Evolutionary conservation across 2,113 vertebrate species (phyloP).

Genomic region (Rhegmatorhina hoffmannsi): DNA sequence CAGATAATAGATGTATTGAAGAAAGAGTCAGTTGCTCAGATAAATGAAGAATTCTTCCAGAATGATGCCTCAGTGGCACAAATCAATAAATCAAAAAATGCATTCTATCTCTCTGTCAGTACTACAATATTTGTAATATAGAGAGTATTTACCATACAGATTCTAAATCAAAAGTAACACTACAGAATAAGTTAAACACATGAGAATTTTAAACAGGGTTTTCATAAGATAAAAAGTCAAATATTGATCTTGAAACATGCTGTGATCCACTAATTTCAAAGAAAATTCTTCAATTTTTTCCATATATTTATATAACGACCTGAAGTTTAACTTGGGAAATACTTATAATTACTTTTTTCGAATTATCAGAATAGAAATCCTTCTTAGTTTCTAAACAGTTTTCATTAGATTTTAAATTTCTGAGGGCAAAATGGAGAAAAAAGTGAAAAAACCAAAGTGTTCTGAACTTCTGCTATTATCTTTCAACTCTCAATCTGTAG

Average conservation of each 20-base stretch:
- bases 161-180: constrained; percentile 13
- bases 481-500: not conserved
- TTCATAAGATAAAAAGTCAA: not conserved
- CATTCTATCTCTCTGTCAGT: not conserved
- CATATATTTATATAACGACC: not conserved
- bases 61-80: constrained; percentile 15
- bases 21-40: constrained; percentile 20
- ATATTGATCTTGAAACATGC: not conserved
- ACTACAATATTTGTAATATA: constrained; percentile 14
- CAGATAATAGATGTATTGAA: constrained; percentile 31
- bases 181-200: not conserved
- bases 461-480: not conserved
- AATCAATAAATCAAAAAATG: constrained; percentile 45
- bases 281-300: not conserved
- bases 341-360: not conserved
- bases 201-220: not conserved
- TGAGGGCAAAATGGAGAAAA: not conserved
- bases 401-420: not conserved
- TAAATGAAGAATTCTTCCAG: constrained; percentile 29
- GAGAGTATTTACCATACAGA: not conserved
- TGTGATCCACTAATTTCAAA: not conserved
- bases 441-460: not conserved
- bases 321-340: not conserved
- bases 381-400: not conserved
- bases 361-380: not conserved